These are phyloP conservation scores for Drosophila yooni DNA, from an alignment of 2,888 invertebrate genomes.

Conservation along the genomic window DNA sequence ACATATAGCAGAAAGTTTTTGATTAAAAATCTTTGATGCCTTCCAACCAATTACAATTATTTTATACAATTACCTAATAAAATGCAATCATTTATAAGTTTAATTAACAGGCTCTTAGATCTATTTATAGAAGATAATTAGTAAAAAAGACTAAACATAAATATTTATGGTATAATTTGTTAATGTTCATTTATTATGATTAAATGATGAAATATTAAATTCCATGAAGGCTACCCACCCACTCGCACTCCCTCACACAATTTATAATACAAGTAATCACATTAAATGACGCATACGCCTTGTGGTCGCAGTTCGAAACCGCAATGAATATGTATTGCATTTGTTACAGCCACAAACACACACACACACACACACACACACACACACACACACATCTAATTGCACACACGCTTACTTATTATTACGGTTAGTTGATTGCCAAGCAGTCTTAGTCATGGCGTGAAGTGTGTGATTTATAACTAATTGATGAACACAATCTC, in stretches of 20 bases:
- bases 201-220: neutral
- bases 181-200: neutral
- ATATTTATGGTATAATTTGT: neutral
- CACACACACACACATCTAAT: neutral
- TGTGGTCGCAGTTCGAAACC: slow-evolving; percentile 29
- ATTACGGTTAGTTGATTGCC: slow-evolving; percentile 15
- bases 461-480: slow-evolving; percentile 65
- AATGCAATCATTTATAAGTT: neutral
- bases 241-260: neutral
- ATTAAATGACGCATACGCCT: slow-evolving; percentile 43
- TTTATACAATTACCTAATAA: neutral
- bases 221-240: neutral
- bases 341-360: slow-evolving; percentile 29
- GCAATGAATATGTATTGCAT: slow-evolving; percentile 46
- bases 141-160: neutral
- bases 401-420: neutral
- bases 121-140: neutral
- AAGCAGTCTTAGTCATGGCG: slow-evolving; percentile 16
- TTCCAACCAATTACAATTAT: neutral
- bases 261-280: slow-evolving; percentile 6
- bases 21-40: neutral
- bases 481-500: slow-evolving; percentile 71
- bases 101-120: too few relatives aligned
- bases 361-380: neutral
- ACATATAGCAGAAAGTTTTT: neutral